phyloP scores from a whole-genome alignment of 2,888 invertebrate genomes.

The Thereva unica region DNA sequence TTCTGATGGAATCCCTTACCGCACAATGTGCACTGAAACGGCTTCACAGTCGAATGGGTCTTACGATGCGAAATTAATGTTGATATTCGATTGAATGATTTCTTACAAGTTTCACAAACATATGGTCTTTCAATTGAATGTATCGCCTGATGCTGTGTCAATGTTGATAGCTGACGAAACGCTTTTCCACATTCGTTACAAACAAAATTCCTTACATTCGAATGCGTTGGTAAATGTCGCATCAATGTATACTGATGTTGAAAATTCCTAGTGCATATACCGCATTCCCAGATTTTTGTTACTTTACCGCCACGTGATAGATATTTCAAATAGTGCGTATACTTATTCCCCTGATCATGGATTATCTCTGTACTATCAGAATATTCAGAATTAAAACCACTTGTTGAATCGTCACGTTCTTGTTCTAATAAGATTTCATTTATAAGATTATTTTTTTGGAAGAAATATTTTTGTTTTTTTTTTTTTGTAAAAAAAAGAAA shows the following conservation, averaged over 20 bases:
- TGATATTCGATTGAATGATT: slow-evolving; percentile 78
- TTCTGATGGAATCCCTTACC: slow-evolving; percentile 81
- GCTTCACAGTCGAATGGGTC: slow-evolving; percentile 75
- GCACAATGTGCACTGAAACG: slow-evolving; percentile 74
- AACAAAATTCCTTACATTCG: slow-evolving; percentile 75
- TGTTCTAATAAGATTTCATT: too few relatives aligned
- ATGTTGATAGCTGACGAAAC: slow-evolving; percentile 73
- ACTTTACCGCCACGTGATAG: too few relatives aligned
- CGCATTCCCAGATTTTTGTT: slow-evolving; percentile 72
- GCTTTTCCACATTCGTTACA: slow-evolving; percentile 75
- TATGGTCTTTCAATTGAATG: slow-evolving; percentile 77
- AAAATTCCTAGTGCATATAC: slow-evolving; percentile 74
- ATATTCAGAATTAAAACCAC: too few relatives aligned
- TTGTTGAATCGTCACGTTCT: too few relatives aligned
- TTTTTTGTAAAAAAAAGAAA: too few relatives aligned
- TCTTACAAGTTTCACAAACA: slow-evolving; percentile 73
- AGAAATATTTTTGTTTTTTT: too few relatives aligned
- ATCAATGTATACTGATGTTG: slow-evolving; percentile 76
- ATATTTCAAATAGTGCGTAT: too few relatives aligned
- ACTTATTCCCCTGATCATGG: too few relatives aligned
- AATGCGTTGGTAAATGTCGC: slow-evolving; percentile 76
- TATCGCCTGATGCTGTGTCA: slow-evolving; percentile 77
- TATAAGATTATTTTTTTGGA: too few relatives aligned
- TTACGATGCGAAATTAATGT: slow-evolving; percentile 80
- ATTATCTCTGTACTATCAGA: too few relatives aligned